These are phyloP conservation scores for Chromobotia macracanthus DNA, from an alignment of 2,797 vertebrate species.

Conservation along the genomic window DNA sequence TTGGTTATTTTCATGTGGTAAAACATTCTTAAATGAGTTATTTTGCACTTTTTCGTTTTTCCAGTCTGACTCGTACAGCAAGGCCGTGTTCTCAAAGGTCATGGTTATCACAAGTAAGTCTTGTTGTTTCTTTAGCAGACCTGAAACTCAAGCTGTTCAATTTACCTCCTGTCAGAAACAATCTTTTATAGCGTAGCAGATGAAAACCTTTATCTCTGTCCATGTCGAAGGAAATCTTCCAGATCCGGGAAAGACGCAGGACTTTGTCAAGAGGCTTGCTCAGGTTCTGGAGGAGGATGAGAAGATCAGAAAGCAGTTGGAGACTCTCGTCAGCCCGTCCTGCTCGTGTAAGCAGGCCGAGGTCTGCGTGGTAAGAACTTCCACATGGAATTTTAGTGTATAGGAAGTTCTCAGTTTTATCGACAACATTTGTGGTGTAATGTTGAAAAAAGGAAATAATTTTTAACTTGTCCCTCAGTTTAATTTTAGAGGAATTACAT, in stretches of 20 bases:
- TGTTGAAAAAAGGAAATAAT: too few relatives aligned
- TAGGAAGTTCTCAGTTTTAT: too few relatives aligned
- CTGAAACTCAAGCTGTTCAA: background rate
- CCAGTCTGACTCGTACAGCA: constrained; percentile 94
- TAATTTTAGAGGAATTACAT: too few relatives aligned
- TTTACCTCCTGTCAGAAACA: background rate
- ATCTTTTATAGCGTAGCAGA: background rate
- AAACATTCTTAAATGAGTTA: too few relatives aligned
- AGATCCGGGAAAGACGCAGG: constrained; percentile 97
- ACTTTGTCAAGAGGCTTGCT: constrained; percentile 97
- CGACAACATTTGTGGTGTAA: too few relatives aligned
- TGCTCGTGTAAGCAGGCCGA: constrained; percentile 98
- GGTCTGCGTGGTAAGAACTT: constrained; percentile 92
- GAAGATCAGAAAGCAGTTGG: constrained; percentile 92
- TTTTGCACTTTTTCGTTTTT: too few relatives aligned
- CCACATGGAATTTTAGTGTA: too few relatives aligned
- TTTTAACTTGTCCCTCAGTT: too few relatives aligned
- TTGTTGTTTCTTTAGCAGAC: background rate
- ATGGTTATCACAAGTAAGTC: constrained; percentile 99
- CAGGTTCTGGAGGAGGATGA: constrained; percentile 97
- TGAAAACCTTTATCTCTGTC: background rate
- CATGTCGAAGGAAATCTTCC: constrained; percentile 88
- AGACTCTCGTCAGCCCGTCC: constrained; percentile 91
- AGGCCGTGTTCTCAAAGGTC: constrained; percentile 96
- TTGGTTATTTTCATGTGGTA: too few relatives aligned